phyloP scores from a whole-genome alignment of 2,888 invertebrate genomes.

The Ecliptopera silaceata region DNA sequence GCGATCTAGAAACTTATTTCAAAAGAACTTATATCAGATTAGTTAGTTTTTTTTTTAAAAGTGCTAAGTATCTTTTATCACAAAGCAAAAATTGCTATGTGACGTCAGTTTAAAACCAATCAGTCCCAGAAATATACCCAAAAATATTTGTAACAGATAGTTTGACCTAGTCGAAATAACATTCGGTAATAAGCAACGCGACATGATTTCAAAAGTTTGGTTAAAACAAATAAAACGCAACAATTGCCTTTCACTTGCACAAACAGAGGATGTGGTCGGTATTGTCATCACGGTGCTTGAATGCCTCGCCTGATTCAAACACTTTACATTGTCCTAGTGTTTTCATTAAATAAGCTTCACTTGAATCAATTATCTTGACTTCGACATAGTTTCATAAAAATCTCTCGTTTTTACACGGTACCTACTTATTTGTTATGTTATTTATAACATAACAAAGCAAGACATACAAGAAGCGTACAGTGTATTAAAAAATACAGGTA shows the following conservation, averaged over 20 bases:
- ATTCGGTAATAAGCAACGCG: conserved; percentile 33
- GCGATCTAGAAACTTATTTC: too few species aligned
- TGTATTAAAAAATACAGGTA: too few species aligned
- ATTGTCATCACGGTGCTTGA: conserved; percentile 62
- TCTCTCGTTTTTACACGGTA: too few species aligned
- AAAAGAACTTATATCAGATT: too few species aligned
- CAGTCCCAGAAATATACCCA: too few species aligned
- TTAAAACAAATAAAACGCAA: conserved; percentile 68
- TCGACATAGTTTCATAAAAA: not conserved
- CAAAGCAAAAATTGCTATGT: too few species aligned
- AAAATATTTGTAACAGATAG: not conserved
- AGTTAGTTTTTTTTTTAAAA: too few species aligned
- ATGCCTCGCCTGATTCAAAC: conserved; percentile 43
- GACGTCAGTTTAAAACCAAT: too few species aligned
- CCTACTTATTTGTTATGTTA: too few species aligned
- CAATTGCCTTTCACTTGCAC: conserved; percentile 71
- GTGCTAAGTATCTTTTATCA: too few species aligned
- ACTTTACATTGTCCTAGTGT: conserved; percentile 48
- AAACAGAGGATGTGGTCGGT: conserved; percentile 73
- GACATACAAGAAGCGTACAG: too few species aligned
- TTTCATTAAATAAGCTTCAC: conserved; percentile 46
- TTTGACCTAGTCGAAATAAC: not conserved
- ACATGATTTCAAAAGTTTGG: conserved; percentile 62
- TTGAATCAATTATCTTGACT: not conserved
- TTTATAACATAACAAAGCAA: too few species aligned